Base-by-base conservation (phyloP, 2,888 invertebrate genomes). In the Anodontia alba region DNA sequence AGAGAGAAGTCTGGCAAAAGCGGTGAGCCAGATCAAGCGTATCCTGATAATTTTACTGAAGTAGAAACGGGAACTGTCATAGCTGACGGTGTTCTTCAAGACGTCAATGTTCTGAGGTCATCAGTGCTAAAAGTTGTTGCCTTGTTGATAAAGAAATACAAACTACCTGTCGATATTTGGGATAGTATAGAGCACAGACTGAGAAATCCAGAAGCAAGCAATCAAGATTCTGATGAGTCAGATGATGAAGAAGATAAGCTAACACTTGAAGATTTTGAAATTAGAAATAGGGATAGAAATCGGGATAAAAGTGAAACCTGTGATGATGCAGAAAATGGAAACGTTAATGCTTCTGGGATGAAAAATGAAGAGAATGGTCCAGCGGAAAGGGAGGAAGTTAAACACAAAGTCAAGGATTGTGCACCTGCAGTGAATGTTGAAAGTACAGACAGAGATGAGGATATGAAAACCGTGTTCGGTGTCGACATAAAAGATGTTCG, bases 131-230 rank as follows among this genome's bases (percentile, higher is more conserved):
- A 46, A 15, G 29, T 79, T 33, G 73, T 83, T 38, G 26, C 62
- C 17, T n/a, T 43, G 8, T 26, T 83, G 8, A 73, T 83, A 15
- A 23, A 66, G 17, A 76, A 83, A 69, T 57, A 83, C 33, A 51
- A 70, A 5, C 62, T 79, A 1, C 76, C 79, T 8, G 12, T 36
- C 10, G 79, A 83, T 29, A 67, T 76, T 23, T 70, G 78, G 76
- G 69, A 62, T 0, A 66, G 38, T 20, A 68, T 76, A 17, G 42
- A 79, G 31, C 43, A 73, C 7, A 66, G 73, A 29, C 57, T 76
- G 3, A 20, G 46, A 36, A 51, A 71, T 67, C 67, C 54, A 26
- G 31, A 62, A 8, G 62, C 66, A 0, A 23, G 26, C 1, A 10
- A 17, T 12, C 26, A 17, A 1, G 57, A 43, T 42, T 31, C 36